Base-by-base conservation (phyloP, 2,888 invertebrate genomes). In the Pelosia muscerda region DNA sequence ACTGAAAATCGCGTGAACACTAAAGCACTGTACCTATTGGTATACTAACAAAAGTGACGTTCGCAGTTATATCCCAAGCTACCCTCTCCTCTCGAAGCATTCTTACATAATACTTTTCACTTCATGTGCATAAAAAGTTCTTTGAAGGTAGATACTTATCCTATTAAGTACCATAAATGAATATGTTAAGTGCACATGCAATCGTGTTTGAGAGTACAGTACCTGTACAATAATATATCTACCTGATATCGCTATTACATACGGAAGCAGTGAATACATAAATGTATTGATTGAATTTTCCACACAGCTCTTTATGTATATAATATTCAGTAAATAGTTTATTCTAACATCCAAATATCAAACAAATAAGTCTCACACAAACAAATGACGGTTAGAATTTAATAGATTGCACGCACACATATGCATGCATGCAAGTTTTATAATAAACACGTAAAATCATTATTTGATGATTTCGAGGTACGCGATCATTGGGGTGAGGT, bases 381-480 rank as follows among this genome's bases (percentile, higher is more conserved):
- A 23, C 62, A 69, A 68, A 65, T 66, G 23, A 63, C 63, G 79
- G 69, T 84, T 84, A 84, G 82, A 85, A 81, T 73, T 71, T 76
- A 65, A 69, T 74, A 80, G 81, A 81, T 65, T 65, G 49, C 65
- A 74, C 76, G 73, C 78, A 38, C 78, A 34, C 79, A 78, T 73
- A 70, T 23, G 53, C 53, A 74, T n/a, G 73, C 76, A 76, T 71
- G 49, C 63, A 78, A 79, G 89, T 93, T 94, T 94, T 92, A 94
- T 94, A 88, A 92, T 93, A 92, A 92, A 92, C 90, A 90, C 88
- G 88, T 88, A 89, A 93, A 94, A 95, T 94, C 92, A 95, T 95
- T 95, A 94, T 93, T 94, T 93, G 95, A 95, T 94, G 95, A 95
- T 94, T 93, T 86, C 88, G 90, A 87, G 92, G 92, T 84, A 86